phyloP scores from a whole-genome alignment of 2,797 vertebrate genomes.

The Morus bassanus region DNA sequence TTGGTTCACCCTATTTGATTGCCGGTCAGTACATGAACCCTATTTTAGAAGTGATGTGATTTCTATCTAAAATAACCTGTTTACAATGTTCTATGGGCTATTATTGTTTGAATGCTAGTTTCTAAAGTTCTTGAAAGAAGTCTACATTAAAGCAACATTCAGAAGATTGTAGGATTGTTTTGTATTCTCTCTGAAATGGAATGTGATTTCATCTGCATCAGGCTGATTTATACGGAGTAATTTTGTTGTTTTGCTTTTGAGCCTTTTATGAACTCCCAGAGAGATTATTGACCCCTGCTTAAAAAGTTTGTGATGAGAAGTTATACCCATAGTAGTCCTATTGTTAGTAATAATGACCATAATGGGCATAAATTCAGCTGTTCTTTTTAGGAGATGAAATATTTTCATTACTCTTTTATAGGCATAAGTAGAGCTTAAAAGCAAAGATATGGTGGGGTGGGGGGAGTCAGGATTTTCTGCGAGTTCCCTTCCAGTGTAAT shows the following conservation, averaged over 20 bases:
- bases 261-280: conserved; percentile 21
- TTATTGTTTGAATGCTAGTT: conserved; percentile 25
- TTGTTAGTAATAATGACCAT: not conserved
- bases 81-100: conserved; percentile 30
- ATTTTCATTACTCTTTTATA: not conserved
- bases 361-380: not conserved
- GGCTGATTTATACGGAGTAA: conserved; percentile 22
- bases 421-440: not conserved
- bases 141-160: conserved; percentile 36
- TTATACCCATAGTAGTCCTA: not conserved
- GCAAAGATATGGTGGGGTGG: not conserved
- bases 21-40: conserved; percentile 18
- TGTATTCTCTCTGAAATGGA: conserved; percentile 40
- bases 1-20: conserved; percentile 40
- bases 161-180: conserved; percentile 58
- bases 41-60: conserved; percentile 47
- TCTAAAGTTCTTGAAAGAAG: conserved; percentile 50
- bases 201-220: conserved; percentile 56
- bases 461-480: not conserved
- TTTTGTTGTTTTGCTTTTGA: conserved; percentile 53
- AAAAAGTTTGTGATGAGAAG: conserved; percentile 11
- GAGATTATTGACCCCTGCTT: not conserved
- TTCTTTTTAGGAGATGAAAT: not conserved
- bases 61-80: conserved; percentile 60
- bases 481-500: not conserved